These are phyloP conservation scores for Leptinotarsa haldemani DNA, from an alignment of 2,888 invertebrate species.

Conservation along the genomic window DNA sequence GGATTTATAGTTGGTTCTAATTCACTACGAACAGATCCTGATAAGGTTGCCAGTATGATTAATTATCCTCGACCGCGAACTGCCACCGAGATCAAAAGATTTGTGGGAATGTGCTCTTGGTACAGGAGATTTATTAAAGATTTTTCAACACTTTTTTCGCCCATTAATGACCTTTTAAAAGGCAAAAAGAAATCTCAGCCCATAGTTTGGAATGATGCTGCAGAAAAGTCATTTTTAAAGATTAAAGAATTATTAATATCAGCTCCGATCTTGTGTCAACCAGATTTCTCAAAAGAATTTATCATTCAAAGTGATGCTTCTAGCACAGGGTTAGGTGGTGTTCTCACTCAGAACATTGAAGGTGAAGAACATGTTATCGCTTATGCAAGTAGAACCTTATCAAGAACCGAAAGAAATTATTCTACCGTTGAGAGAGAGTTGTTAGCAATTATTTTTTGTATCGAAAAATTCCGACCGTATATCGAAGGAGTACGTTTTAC, in stretches of 20 bases:
- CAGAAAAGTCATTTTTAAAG: conserved; percentile 45
- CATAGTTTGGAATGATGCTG: conserved; percentile 46
- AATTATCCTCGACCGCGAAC: conserved; percentile 49
- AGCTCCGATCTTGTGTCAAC: conserved; percentile 46
- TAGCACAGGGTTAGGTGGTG: conserved; percentile 44
- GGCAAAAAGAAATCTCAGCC: conserved; percentile 42
- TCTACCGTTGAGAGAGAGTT: too few species aligned
- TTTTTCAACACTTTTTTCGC: conserved; percentile 49
- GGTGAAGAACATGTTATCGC: conserved; percentile 50
- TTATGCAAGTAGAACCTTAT: too few species aligned
- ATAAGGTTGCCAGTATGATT: conserved; percentile 50
- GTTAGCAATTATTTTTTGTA: too few species aligned
- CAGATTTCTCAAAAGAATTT: conserved; percentile 51
- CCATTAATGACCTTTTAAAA: conserved; percentile 47
- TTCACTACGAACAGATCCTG: conserved; percentile 50
- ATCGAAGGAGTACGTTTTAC: too few species aligned
- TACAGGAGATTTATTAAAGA: conserved; percentile 45
- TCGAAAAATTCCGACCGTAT: too few species aligned
- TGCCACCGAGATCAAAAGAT: conserved; percentile 49
- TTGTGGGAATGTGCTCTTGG: conserved; percentile 45
- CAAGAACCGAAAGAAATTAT: too few species aligned
- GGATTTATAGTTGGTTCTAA: conserved; percentile 50
- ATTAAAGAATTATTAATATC: conserved; percentile 48
- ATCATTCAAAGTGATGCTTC: conserved; percentile 50
- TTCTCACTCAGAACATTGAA: conserved; percentile 45